Base-by-base conservation (phyloP, 2,797 vertebrate species). In the Galagoides demidoff region DNA sequence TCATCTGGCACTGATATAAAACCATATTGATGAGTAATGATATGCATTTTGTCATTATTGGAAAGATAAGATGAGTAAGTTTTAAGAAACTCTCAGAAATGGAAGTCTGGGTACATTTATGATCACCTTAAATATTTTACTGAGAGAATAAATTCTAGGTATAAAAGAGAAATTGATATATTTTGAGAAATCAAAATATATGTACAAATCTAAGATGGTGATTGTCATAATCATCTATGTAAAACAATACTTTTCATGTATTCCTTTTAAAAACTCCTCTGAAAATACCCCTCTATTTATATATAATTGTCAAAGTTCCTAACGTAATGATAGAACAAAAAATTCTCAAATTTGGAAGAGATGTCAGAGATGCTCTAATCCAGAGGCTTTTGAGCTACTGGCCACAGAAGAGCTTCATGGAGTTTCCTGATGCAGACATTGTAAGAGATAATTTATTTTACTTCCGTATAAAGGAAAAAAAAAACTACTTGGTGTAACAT, bases 1-100 rank as follows among this genome's bases (percentile, higher is more conserved):
- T 93, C n/a, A 68, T 81, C 57, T 81, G 49, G 8, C 37, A 90
- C 19, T 81, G 91, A 29, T 86, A 16, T 63, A 85, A 93, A 90
- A 71, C 43, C 49, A 76, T 82, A 81, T 82, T 90, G 61, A 49
- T 85, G 66, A 81, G 37, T 85, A 85, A 93, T 39, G 57, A 64
- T 43, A 61, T 19, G 19, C 27, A 66, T 49, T 79, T 31, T 79
- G 16, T 74, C 45, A 52, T 49, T 90, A 14, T 29, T 81, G 59
- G 29, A 95, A 92, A 78, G 45, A 81, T 90, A 25, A 61, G 59
- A 61, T 27, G 57, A 85, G 31, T n/a, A 66, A 34, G 12, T 68
- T 85, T 64, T 43, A 81, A 95, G 20, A 19, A 57, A 19, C 5
- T 57, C 55, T 57, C 17, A 57, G 16, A 57, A 57, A 76, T 93